Base-by-base conservation (phyloP, 1,140 invertebrate species). In the Caligus rogercresseyi region DNA sequence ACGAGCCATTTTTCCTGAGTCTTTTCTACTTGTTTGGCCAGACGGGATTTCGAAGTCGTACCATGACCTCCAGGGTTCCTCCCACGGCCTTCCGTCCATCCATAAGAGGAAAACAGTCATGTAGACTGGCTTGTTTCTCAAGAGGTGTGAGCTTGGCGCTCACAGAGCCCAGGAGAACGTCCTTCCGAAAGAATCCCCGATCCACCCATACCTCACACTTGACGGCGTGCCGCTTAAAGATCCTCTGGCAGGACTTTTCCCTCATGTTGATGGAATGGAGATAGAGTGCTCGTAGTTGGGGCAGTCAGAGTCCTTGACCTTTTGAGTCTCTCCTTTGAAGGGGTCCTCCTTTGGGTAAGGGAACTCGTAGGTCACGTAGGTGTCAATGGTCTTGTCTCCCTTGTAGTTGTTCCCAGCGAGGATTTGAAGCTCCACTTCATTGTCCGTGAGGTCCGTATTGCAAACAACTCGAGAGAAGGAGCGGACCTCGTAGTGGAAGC, bases 1-100 rank as follows among this genome's bases (percentile, higher is more conserved):
- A 89, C 80, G 0, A 97, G 78, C 93, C 93, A 97, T 72, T 91
- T 92, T 70, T 95, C 88, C 31, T 84, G 83, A 14, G 86, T 80
- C 71, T 87, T 83, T 69, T 93, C 89, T 0, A 95, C 81, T 75
- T 96, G 87, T 69, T 92, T 91, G 3, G 82, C 82, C 21, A 87
- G 72, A 97, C 81, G 1, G 94, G 93, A 72, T 93, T 87, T 51
- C 92, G 78, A n/a, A 97, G 75, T 59, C 90, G 80, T 20, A 97
- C 73, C 73, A 89, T 90, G 0, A 95, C 78, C 75, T 97, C 91
- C 54, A 96, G 67, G 1, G 24, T 59, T 16, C 63, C 51, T 18
- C 25, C 2, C 25, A 58, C 54, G 21, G 52, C 51, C 43, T 63
- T 63, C 24, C 61, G 18, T 1, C 61, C 61, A 56, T 56, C 53